Evolutionary conservation across 2,113 vertebrate species (phyloP).

Genomic region (Oncorhynchus kisutch): DNA sequence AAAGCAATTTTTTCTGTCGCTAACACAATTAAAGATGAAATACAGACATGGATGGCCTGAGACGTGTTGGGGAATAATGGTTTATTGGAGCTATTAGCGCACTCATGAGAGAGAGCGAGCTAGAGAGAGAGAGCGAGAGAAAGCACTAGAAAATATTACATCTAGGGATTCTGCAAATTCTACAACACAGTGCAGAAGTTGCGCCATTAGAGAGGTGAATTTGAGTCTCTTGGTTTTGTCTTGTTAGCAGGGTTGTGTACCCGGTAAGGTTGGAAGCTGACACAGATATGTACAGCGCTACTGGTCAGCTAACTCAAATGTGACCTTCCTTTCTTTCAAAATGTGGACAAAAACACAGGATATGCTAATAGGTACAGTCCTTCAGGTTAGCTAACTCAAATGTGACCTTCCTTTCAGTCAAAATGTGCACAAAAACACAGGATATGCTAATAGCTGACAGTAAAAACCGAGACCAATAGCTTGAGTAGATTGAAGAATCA

Average conservation of each 20-base stretch:
- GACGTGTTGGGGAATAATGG: conserved; percentile 1
- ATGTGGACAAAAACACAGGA: no score
- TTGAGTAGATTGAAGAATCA: no score
- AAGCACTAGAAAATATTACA: neutral
- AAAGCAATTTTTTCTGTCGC: conserved; percentile 17
- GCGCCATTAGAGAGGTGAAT: neutral
- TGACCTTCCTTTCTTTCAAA: neutral
- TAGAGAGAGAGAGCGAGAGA: neutral
- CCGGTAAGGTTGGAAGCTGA: neutral
- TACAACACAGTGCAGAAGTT: neutral
- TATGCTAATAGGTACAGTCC: no score
- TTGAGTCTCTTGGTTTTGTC: neutral
- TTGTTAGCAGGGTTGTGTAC: neutral
- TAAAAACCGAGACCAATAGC: no score
- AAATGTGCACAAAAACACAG: no score
- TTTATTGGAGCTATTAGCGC: neutral
- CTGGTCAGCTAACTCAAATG: neutral
- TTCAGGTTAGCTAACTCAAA: no score
- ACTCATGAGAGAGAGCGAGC: neutral
- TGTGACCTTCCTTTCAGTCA: no score
- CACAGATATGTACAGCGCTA: neutral
- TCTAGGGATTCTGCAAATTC: neutral
- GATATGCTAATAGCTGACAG: no score
- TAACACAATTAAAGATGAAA: conserved; percentile 28
- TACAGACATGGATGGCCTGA: neutral